Conservation (phyloP, 1,140 invertebrate species). For the Reticulitermes speratus region DNA sequence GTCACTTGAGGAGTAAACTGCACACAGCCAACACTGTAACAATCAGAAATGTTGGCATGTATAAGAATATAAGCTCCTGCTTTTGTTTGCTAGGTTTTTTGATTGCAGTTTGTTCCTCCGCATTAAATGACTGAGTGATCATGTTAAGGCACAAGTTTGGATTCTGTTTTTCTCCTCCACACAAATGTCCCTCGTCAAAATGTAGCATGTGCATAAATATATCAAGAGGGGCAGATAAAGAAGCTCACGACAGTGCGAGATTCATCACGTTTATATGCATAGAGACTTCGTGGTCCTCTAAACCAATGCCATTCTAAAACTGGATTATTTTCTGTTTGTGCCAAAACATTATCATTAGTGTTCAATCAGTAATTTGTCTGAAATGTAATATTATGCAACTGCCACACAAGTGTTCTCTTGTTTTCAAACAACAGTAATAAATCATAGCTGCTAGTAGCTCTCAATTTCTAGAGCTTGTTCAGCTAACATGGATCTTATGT, state of each 20-base stretch:
- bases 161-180: not conserved
- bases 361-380: not conserved
- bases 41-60: not conserved
- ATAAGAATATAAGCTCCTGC: not conserved
- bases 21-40: not conserved
- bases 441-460: not conserved
- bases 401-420: not conserved
- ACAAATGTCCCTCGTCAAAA: slow-evolving; percentile 6
- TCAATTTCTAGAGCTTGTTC: not conserved
- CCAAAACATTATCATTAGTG: slow-evolving; percentile 16
- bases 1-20: not conserved
- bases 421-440: not conserved
- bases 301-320: not conserved
- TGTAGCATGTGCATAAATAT: slow-evolving; percentile 2
- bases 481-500: not conserved
- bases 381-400: not conserved
- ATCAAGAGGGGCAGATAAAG: slow-evolving; percentile 14
- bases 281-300: not conserved
- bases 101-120: not conserved
- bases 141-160: slow-evolving; percentile 2
- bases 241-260: not conserved
- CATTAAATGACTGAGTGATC: slow-evolving; percentile 12
- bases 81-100: not conserved
- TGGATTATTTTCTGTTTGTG: not conserved
- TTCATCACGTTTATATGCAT: not conserved